Base-by-base conservation (phyloP, 2,888 invertebrate genomes). In the Agonopterix heracliana region DNA sequence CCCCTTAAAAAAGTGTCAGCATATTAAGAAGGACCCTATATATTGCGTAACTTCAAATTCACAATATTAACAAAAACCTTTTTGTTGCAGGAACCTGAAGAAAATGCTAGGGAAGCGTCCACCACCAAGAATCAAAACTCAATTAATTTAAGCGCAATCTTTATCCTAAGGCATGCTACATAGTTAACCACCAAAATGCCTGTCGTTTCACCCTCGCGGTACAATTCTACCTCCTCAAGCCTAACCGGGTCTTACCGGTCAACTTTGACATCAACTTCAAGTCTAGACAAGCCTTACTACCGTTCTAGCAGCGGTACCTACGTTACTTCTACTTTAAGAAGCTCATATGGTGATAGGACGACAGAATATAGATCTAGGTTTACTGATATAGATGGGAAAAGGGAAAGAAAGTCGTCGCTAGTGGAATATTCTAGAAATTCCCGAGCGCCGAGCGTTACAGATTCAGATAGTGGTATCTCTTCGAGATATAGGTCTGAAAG, bases 131-230 rank as follows among this genome's bases (percentile, higher is more conserved):
- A 69, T 79, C 56, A 85, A 81, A 78, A 44, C 47, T 51, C 46
- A 49, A 59, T 42, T 40, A 46, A 26, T 36, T 11, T 38, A 11
- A 38, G 38, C 14, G 17, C 11, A 50, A 53, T 38, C 41, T 53
- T 51, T 54, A 51, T 61, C 47, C 46, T 61, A 57, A 59, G 58
- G 43, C 58, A 60, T 59, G 55, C 57, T 52, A 59, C 56, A 44
- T 9, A 35, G n/a, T 12, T 44, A 38, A 38, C 38, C n/a, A 38
- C 38, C 70, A 85, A 64, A 56, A 91, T 91, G 91, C 91, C 91
- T 57, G 91, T 91, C 44, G 85, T 90, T 7, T 90, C 90, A 11
- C 91, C 91, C 3, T 90, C 91, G 34, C 74, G 91, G 40, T 88
- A 80, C 58, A 75, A 68, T 34, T 65, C 81, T 0, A 72, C 81